Evolutionary conservation across 2,888 invertebrate genomes (phyloP).

Genomic region (Pegoplata infirma): DNA sequence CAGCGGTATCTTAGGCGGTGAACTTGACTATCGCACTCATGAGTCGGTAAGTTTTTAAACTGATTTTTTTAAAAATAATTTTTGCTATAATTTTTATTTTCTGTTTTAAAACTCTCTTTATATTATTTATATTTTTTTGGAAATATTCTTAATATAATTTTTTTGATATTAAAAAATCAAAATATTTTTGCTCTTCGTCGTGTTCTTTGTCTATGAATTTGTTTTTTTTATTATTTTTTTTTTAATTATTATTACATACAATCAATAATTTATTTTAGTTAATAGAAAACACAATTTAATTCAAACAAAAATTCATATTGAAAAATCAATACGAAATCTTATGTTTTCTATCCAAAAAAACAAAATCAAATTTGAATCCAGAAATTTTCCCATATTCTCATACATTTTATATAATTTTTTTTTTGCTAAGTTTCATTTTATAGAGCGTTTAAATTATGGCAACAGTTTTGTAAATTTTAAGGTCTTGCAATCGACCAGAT

Average conservation of each 20-base stretch:
- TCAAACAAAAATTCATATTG: not conserved
- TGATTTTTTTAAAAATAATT: constrained; percentile 49
- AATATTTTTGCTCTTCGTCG: constrained; percentile 77
- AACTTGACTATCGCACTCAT: constrained; percentile 89
- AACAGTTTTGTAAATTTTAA: too few species aligned
- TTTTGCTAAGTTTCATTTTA: not conserved
- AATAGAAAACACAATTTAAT: not conserved
- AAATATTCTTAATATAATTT: constrained; percentile 46
- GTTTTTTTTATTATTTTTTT: constrained; percentile 54
- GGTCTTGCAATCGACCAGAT: too few species aligned
- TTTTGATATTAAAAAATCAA: constrained; percentile 61
- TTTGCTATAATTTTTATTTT: constrained; percentile 60
- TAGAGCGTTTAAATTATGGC: not conserved
- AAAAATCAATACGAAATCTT: not conserved
- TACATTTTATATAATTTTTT: not conserved
- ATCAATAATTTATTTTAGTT: constrained; percentile 34
- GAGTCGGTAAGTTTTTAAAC: constrained; percentile 85
- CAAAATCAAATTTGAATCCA: not conserved
- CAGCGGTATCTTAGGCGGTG: constrained; percentile 79
- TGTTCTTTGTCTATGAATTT: constrained; percentile 77
- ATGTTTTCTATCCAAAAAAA: not conserved
- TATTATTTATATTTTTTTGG: constrained; percentile 40
- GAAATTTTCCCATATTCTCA: not conserved
- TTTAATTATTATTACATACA: constrained; percentile 32
- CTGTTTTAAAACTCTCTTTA: constrained; percentile 57